Evolutionary conservation across 53 echinoderm and acorn worm species (phyloP).

Genomic region (Crossaster papposus): DNA sequence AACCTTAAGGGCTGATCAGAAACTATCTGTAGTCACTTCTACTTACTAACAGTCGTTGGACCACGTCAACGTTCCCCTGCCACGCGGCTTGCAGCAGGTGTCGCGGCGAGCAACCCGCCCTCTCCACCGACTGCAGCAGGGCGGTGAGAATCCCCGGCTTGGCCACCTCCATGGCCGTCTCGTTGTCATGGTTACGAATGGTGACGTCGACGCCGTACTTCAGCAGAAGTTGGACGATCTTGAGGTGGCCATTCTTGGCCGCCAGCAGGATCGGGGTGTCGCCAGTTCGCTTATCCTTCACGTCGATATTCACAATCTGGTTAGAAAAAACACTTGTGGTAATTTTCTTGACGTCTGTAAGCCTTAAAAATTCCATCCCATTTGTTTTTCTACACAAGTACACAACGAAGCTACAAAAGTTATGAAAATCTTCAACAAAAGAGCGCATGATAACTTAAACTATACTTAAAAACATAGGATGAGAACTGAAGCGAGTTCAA

Average conservation of each 20-base stretch:
- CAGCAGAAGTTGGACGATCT: conserved; percentile 82
- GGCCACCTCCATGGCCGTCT: conserved; percentile 82
- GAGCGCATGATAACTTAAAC: too few relatives aligned
- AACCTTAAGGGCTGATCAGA: background rate
- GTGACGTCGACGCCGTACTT: conserved; percentile 92
- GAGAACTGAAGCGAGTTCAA: background rate
- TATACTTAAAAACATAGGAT: background rate
- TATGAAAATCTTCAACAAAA: too few relatives aligned
- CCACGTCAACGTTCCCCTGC: conserved; percentile 82
- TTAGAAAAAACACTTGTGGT: too few relatives aligned
- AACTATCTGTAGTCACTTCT: background rate
- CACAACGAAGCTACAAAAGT: too few relatives aligned
- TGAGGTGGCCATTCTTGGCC: conserved; percentile 64
- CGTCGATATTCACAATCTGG: conserved; percentile 90
- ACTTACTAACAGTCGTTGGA: conserved; percentile 83
- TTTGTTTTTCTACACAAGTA: too few relatives aligned
- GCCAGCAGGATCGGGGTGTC: conserved; percentile 91
- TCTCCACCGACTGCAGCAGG: conserved; percentile 79
- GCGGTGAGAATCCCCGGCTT: conserved; percentile 51
- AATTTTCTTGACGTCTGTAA: too few relatives aligned
- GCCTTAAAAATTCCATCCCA: too few relatives aligned
- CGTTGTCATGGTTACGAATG: conserved; percentile 75
- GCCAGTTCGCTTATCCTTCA: conserved; percentile 78
- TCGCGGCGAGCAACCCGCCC: conserved; percentile 79
- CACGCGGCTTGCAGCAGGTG: conserved; percentile 95